Evolutionary conservation across 2,888 invertebrate species (phyloP), one percentile per base, ranked within the genome.

Genomic region (Furcula furcula): DNA sequence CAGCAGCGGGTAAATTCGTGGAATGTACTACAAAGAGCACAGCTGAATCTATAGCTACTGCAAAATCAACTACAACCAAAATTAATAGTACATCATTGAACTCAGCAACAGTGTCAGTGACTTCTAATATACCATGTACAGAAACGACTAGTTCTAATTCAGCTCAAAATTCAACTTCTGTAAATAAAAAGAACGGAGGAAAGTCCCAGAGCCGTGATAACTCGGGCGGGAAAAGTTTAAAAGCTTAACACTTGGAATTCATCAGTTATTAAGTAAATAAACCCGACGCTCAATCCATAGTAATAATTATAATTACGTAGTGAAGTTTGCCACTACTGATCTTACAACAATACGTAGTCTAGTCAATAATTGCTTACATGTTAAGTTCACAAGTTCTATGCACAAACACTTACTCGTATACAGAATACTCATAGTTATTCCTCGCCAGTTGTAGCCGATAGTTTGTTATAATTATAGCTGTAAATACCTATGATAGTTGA

Each of bases 251-350:
- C 42, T 58, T 29, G 23, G 41, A 38, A 36, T 28, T 31, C n/a
- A 49, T 40, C 33, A 45, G 47, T 43, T 49, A 29, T 49, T 46
- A 66, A 67, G 56, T 40, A 55, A 48, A 46, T 54, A 46, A 57
- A 66, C 40, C 56, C 54, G 50, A 51, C 43, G 76, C 75, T 76
- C 76, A 76, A 75, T 55, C 57, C 58, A 63, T 67, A 59, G 63
- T 61, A 62, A 62, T 76, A 72, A 38, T 52, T 46, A 35, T 27
- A 29, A 23, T 31, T 7, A 19, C 21, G 30, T 9, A 10, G 23
- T 25, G 10, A 27, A 25, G 7, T 14, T 27, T 27, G 5, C n/a
- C n/a, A n/a, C 18, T 34, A 11, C 10, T 12, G 7, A 10, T 7
- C 1, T 20, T 7, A 22, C 22, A 29, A 43, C 29, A 52, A 29